Evolutionary conservation across 1,140 invertebrate genomes (phyloP), one percentile per base, ranked within the genome.

Genomic region (Drosophila arawakana): DNA sequence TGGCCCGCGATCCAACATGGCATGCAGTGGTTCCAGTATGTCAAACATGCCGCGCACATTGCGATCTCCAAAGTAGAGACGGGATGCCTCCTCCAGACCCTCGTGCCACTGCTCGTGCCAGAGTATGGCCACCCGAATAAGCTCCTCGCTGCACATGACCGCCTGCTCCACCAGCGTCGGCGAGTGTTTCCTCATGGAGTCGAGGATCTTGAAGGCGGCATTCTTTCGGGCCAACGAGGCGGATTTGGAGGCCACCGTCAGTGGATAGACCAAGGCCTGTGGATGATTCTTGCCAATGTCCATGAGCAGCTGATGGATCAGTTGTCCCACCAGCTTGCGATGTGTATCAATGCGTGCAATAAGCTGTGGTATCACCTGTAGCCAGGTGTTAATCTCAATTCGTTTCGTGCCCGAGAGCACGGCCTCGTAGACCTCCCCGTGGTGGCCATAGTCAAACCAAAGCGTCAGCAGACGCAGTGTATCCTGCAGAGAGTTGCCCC

Each of bases 91-190:
- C 92, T 99, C 99, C 7, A 99, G 92, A 0, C 98, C 98, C 93
- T 99, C 98, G 92, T 99, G 98, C 99, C 99, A 99, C 74, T 99
- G 95, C 92, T 99, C 99, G 92, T 99, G 99, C 99, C 99, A 99
- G 1, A 99, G 93, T 69, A 99, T 99, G 6, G 99, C 98, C 0
- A 99, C 98, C 62, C 99, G 94, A 57, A 99, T 99, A 21, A 99
- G 93, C 92, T 99, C 99, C 82, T 99, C 98, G 74, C 97, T 98
- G 25, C 97, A 97, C 96, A 96, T 96, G 78, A 98, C 95, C 0
- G 98, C 98, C 92, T 99, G 98, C 79, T 97, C 96, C 0, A 99
- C 99, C 39, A 99, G 93, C 11, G 95, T 96, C 18, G 95, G 95
- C 63, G 97, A 98, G 92, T 99, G 97, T 78, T 99, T 98, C 73